Base-by-base conservation (phyloP, 2,113 vertebrate genomes). In the Salminus brasiliensis region DNA sequence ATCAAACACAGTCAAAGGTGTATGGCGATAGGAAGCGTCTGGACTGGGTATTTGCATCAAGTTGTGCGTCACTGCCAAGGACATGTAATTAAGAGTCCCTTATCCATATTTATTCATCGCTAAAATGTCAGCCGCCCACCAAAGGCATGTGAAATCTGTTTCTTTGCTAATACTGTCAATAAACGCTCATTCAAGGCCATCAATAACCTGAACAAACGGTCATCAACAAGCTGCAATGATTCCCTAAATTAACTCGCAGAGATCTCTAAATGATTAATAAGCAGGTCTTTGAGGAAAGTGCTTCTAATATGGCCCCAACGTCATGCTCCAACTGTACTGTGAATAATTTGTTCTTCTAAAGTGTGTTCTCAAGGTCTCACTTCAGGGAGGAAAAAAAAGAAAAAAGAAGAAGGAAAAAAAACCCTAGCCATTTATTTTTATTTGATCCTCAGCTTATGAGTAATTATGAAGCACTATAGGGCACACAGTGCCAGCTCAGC, bases 381-480 rank as follows among this genome's bases (percentile, higher is more conserved):
- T 75, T 63, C 74, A 39, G 62, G 12, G 11, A 30, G 55, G 30
- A 60, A 34, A 65, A 65, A 78, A 72, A n/a, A 4, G 25, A 12
- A 11, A 55, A n/a, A 10, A 52, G 47, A 21, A 63, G 32, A 63
- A 27, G 21, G 10, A 10, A 7, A n/a, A 52, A 78, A 81, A 84
- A 86, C 79, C 75, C n/a, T 34, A 77, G 70, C 78, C 84, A 89
- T 88, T 90, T 91, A 88, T 84, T 88, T 76, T 85, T 80, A 85
- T 90, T 90, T 85, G 77, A 87, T 90, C 84, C 73, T 80, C 76
- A 89, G 85, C 81, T 90, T 87, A 87, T 84, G 81, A 86, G 81
- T 87, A 88, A 90, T 91, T 87, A 90, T 89, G 87, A 91, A 86
- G 55, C 36, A 76, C 84, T 81, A 84, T 83, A 85, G 73, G 80